Evolutionary conservation across 2,888 invertebrate species (phyloP), one percentile per base, ranked within the genome.

Genomic region (Macrophya annulata): DNA sequence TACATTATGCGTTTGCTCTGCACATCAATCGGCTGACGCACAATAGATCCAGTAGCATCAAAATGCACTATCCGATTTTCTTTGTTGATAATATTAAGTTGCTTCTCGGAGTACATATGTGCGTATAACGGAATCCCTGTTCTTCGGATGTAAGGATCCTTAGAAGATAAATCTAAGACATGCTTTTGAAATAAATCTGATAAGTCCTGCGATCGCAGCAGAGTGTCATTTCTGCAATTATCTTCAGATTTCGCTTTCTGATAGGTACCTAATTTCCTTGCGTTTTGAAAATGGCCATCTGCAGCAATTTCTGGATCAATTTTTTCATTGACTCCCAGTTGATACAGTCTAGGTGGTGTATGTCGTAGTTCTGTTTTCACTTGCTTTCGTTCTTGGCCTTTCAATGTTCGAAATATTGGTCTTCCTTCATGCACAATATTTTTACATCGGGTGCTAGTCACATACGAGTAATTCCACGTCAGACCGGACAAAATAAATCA

Each of bases 281-380:
- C 25, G 45, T 86, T 37, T 48, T 84, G 86, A 79, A 84, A 59
- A 65, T 84, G 65, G 15, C 84, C 84, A 45, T 84, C 81, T 1
- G 37, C 45, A 12, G 79, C 84, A 15, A 68, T 84, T 48, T 86
- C 85, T 59, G 31, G 68, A 15, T 86, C 77, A 12, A 76, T 79
- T 40, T 84, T 43, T 43, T 17, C 2, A 1, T 40, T 43, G 21
- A 59, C 15, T 77, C 55, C 25, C 45, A 84, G 79, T 40, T 85
- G 84, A 25, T 65, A 77, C 55, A 45, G 43, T 62, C 85, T 31
- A 1, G 85, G 84, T 9, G 48, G 43, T 10, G 37, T 43, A 25
- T 10, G 21, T n/a, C 65, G 40, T 25, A 84, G 40, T n/a, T 55
- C 10, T 15, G 45, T 12, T 21, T 31, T 48, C 0, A 79, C 74